phyloP scores from a whole-genome alignment of 2,888 invertebrate species.

The Acleris literana region DNA sequence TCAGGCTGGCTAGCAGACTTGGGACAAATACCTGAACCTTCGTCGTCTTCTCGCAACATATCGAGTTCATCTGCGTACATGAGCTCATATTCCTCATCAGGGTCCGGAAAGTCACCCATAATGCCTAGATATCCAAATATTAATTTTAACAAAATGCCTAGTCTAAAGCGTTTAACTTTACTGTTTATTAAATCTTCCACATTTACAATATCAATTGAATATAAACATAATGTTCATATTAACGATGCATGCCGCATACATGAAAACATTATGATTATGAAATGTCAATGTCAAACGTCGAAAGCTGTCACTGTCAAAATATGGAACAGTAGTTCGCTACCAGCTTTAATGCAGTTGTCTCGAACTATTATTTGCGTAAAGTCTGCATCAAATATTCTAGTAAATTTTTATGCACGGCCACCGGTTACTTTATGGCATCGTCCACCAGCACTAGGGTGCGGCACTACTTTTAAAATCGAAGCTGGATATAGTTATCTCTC shows the following conservation, averaged over 20 bases:
- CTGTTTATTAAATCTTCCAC: neutral
- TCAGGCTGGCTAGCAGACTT: too few relatives aligned
- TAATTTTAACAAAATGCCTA: neutral
- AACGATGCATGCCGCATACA: slow-evolving; percentile 20
- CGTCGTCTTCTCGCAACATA: slow-evolving; percentile 81
- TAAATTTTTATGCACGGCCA: too few relatives aligned
- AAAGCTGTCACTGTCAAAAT: too few relatives aligned
- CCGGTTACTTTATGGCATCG: too few relatives aligned
- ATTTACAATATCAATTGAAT: neutral
- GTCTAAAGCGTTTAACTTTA: neutral
- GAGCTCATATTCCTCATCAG: slow-evolving; percentile 87
- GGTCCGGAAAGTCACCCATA: slow-evolving; percentile 83
- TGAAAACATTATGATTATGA: slow-evolving; percentile 17
- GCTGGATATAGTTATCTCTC: too few relatives aligned
- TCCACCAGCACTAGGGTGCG: too few relatives aligned
- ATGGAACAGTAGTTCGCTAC: too few relatives aligned
- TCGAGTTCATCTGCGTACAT: slow-evolving; percentile 89
- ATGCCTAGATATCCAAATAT: slow-evolving; percentile 35
- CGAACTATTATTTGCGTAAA: too few relatives aligned
- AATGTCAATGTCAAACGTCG: neutral
- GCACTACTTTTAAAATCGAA: too few relatives aligned
- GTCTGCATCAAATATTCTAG: too few relatives aligned
- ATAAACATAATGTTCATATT: slow-evolving; percentile 14
- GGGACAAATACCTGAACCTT: slow-evolving; percentile 52
- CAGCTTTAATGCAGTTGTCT: too few relatives aligned